Evolutionary conservation across 2,888 invertebrate species (phyloP), one percentile per base, ranked within the genome.

Genomic region (Chrysodeixis includens): DNA sequence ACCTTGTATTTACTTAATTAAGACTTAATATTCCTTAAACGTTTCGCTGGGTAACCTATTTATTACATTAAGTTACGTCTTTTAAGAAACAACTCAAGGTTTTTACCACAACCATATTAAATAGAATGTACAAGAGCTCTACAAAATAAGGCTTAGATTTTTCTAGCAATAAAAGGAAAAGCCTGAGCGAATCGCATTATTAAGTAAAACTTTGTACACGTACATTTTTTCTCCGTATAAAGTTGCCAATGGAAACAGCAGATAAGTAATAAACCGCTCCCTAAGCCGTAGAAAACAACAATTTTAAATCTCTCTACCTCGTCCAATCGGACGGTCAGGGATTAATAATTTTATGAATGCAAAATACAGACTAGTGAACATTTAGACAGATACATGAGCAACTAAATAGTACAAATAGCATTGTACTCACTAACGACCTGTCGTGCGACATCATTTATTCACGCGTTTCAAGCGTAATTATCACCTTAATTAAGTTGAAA

Each of bases 11-110:
- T 40, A 40, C 40, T 40, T 40, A 40, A 40, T 40, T 40, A 40
- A n/a, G 40, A 40, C 40, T 40, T 40, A 40, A 40, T 40, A 40
- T 40, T 40, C 16, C 54, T 54, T n/a, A n/a, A 40, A 40, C 40
- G 40, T 40, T n/a, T n/a, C 40, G 40, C 40, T 40, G 40, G 14
- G 14, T 40, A 40, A 12, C 14, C 35, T 14, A 35, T n/a, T 40
- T 40, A 40, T 40, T n/a, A n/a, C n/a, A 40, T 40, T 40, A n/a
- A 35, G 35, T 35, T 35, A 35, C 12, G 10, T 40, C 4, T 35
- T 26, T 40, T 40, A n/a, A 40, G 14, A 40, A 40, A 40, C n/a
- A 14, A 40, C 5, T 14, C 40, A 40, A 40, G 26, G 2, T 26
- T 26, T 26, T 26, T 4, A 26, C 26, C 26, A 26, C 26, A 26